phyloP scores from a whole-genome alignment of 2,113 vertebrate species.

The Callopanchax toddi region DNA sequence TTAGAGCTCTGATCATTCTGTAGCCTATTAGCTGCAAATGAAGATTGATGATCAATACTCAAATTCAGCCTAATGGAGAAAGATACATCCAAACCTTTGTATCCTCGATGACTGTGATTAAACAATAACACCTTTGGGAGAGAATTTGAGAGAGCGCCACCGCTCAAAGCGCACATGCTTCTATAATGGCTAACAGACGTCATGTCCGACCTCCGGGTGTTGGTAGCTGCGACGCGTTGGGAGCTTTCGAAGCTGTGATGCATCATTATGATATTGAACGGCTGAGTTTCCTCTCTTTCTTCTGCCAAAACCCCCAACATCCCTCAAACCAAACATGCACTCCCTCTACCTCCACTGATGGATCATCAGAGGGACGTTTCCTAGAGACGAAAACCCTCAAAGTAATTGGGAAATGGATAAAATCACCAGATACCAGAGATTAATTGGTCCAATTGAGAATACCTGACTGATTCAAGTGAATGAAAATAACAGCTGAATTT shows the following conservation, averaged over 20 bases:
- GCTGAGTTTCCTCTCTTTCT: slow-evolving; percentile 21
- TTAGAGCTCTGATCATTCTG: slow-evolving; percentile 56
- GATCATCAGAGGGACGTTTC: slow-evolving; percentile 26
- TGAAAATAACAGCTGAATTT: not conserved
- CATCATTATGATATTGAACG: slow-evolving; percentile 72
- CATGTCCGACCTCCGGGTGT: slow-evolving; percentile 64
- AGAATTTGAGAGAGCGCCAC: slow-evolving; percentile 27
- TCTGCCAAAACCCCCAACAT: not conserved
- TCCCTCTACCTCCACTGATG: slow-evolving; percentile 11
- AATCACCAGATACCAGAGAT: slow-evolving; percentile 67
- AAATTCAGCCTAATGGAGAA: slow-evolving; percentile 42
- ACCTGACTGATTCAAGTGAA: slow-evolving; percentile 58
- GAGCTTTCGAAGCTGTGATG: slow-evolving; percentile 62
- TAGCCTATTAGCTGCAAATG: slow-evolving; percentile 55
- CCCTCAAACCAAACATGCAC: slow-evolving; percentile 18
- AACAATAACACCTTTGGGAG: slow-evolving; percentile 59
- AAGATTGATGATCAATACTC: slow-evolving; percentile 55
- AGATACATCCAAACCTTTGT: slow-evolving; percentile 47
- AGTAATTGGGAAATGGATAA: slow-evolving; percentile 49
- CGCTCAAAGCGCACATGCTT: slow-evolving; percentile 59
- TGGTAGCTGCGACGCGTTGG: slow-evolving; percentile 35
- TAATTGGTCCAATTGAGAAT: slow-evolving; percentile 62
- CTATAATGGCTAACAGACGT: slow-evolving; percentile 63
- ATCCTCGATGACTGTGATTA: slow-evolving; percentile 65
- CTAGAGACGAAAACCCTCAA: slow-evolving; percentile 36